These are phyloP conservation scores for Meandrusa payeni DNA, from an alignment of 2,888 invertebrate genomes.

Conservation along the genomic window DNA sequence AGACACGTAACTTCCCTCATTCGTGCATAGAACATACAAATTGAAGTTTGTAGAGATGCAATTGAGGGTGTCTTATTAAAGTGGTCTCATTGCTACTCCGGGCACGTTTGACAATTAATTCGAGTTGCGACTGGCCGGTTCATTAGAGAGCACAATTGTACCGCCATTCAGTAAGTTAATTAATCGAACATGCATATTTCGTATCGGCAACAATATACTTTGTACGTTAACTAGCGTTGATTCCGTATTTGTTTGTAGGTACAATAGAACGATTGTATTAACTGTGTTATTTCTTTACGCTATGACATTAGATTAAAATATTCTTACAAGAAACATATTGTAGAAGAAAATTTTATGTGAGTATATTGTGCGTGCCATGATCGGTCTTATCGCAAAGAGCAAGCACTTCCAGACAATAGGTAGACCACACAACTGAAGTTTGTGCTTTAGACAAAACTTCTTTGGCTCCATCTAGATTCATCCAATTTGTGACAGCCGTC, in stretches of 20 bases:
- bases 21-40: no score
- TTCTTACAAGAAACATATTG: no score
- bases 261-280: neutral
- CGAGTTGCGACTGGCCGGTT: conserved; percentile 51
- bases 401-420: no score
- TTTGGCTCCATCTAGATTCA: no score
- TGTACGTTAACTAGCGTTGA: neutral
- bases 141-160: conserved; percentile 63
- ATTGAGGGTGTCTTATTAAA: conserved; percentile 34
- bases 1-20: no score
- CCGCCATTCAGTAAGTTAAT: conserved; percentile 53
- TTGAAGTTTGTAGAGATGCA: neutral
- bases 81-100: conserved; percentile 49
- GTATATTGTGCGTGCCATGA: no score
- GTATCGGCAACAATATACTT: conserved; percentile 10
- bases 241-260: conserved; percentile 3
- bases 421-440: no score
- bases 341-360: no score
- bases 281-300: neutral
- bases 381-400: no score
- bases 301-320: neutral
- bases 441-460: no score
- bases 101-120: conserved; percentile 71
- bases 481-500: no score
- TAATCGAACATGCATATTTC: conserved; percentile 40